These are phyloP conservation scores for Drosophila prosaltans DNA, from an alignment of 1,140 invertebrate genomes.

Conservation along the genomic window DNA sequence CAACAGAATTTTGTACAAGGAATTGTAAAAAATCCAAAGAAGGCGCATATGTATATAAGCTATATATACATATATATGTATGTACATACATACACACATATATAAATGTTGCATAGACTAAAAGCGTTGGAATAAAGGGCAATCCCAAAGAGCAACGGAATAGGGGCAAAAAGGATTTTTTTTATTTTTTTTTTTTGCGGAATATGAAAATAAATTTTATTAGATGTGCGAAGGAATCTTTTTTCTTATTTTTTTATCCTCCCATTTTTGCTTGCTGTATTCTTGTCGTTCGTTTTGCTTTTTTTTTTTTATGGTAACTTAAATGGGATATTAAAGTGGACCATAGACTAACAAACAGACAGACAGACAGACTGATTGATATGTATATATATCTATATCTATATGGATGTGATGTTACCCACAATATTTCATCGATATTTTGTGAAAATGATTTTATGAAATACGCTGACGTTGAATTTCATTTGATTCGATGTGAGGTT, in stretches of 20 bases:
- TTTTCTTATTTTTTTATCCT: conserved; percentile 2
- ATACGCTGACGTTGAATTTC: conserved; percentile 73
- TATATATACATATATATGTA: background rate
- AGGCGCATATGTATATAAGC: background rate
- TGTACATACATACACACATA: background rate
- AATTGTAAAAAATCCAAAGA: conserved; percentile 30
- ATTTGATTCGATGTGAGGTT: conserved; percentile 74
- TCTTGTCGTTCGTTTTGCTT: too few relatives aligned
- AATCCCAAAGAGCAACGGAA: conserved; percentile 26
- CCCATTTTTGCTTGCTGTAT: background rate
- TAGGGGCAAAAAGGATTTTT: conserved; percentile 46
- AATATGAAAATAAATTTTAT: conserved; percentile 66
- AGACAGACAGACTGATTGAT: background rate
- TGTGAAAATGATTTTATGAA: conserved; percentile 69
- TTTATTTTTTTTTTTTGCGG: conserved; percentile 43
- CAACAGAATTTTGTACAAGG: conserved; percentile 52
- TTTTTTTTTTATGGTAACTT: conserved; percentile 17
- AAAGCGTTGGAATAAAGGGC: background rate
- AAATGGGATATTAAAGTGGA: conserved; percentile 72
- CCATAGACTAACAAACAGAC: conserved; percentile 1
- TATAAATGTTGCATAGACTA: conserved; percentile 19
- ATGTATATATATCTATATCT: background rate
- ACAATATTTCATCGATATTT: background rate
- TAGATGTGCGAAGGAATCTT: conserved; percentile 57
- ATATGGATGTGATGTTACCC: background rate